Evolutionary conservation across 2,888 invertebrate genomes (phyloP).

Genomic region (Candidula unifasciata): DNA sequence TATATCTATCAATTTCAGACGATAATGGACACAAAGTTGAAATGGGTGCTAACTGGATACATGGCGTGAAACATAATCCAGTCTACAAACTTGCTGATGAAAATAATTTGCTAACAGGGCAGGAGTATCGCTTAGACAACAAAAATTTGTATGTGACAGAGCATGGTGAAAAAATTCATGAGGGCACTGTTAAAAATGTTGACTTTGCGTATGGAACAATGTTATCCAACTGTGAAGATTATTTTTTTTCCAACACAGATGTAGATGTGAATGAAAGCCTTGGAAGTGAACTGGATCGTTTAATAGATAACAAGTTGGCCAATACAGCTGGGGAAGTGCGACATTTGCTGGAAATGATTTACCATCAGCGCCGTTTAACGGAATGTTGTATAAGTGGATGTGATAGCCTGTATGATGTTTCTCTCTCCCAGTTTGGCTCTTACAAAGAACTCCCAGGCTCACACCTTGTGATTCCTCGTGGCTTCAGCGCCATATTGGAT

Average conservation of each 20-base stretch:
- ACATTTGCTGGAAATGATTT: slow-evolving; percentile 87
- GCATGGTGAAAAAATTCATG: slow-evolving; percentile 89
- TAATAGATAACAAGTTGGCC: slow-evolving; percentile 89
- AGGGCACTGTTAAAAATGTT: slow-evolving; percentile 84
- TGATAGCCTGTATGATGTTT: slow-evolving; percentile 92
- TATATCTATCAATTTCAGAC: slow-evolving; percentile 64
- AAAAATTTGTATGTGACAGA: slow-evolving; percentile 93
- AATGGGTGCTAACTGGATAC: slow-evolving; percentile 80
- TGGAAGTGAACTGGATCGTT: slow-evolving; percentile 92
- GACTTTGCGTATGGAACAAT: slow-evolving; percentile 95
- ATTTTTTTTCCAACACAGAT: slow-evolving; percentile 91
- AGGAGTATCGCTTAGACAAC: slow-evolving; percentile 80
- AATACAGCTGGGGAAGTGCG: slow-evolving; percentile 85
- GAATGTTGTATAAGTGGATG: slow-evolving; percentile 97
- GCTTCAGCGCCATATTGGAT: slow-evolving; percentile 74
- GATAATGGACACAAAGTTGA: slow-evolving; percentile 75
- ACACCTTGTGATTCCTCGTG: slow-evolving; percentile 76
- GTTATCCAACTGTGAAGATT: slow-evolving; percentile 92
- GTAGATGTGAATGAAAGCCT: slow-evolving; percentile 93
- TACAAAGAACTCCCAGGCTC: slow-evolving; percentile 95
- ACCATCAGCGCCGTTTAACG: slow-evolving; percentile 91
- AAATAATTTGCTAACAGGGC: slow-evolving; percentile 85
- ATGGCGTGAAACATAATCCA: slow-evolving; percentile 80
- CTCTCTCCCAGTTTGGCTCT: slow-evolving; percentile 93
- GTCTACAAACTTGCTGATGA: slow-evolving; percentile 79